Conservation (phyloP, 2,888 invertebrate genomes). For the Oscheius sp. region DNA sequence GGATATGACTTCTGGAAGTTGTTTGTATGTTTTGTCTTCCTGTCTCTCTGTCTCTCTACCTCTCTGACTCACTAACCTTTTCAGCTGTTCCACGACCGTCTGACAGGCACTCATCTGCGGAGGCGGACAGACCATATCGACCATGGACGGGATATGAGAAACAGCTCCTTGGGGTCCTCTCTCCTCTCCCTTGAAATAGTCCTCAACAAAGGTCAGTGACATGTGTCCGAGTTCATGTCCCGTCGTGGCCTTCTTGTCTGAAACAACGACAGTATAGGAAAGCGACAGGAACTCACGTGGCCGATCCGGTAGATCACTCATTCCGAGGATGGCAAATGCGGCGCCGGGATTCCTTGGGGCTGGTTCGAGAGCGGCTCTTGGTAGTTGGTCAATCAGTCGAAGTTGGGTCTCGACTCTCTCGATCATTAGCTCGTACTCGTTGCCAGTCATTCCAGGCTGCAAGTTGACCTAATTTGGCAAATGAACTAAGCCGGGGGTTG, state of each 20-base stretch:
- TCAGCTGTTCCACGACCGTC: background rate
- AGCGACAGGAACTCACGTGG: slow-evolving; percentile 13
- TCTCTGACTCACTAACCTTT: background rate
- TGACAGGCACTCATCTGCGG: background rate
- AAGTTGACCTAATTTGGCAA: background rate
- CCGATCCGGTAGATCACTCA: slow-evolving; percentile 48
- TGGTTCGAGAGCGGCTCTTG: slow-evolving; percentile 50
- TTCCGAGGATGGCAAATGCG: slow-evolving; percentile 46
- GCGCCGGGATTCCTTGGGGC: slow-evolving; percentile 43
- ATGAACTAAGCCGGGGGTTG: background rate
- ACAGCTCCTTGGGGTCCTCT: slow-evolving; percentile 21
- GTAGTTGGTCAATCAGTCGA: slow-evolving; percentile 46
- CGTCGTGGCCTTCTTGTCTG: slow-evolving; percentile 42
- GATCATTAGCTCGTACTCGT: slow-evolving; percentile 51
- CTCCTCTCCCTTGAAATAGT: slow-evolving; percentile 36
- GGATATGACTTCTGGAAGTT: background rate
- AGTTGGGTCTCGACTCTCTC: slow-evolving; percentile 57
- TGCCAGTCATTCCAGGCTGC: slow-evolving; percentile 37
- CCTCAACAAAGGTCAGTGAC: slow-evolving; percentile 43
- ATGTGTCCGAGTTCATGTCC: slow-evolving; percentile 57
- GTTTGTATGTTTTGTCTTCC: too few species aligned
- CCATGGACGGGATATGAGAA: slow-evolving; percentile 22
- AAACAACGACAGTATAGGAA: background rate
- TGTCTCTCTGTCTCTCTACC: too few species aligned
- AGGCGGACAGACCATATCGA: slow-evolving; percentile 30